These are phyloP conservation scores for Gadus macrocephalus DNA, from an alignment of 2,113 vertebrate species.

Conservation along the genomic window DNA sequence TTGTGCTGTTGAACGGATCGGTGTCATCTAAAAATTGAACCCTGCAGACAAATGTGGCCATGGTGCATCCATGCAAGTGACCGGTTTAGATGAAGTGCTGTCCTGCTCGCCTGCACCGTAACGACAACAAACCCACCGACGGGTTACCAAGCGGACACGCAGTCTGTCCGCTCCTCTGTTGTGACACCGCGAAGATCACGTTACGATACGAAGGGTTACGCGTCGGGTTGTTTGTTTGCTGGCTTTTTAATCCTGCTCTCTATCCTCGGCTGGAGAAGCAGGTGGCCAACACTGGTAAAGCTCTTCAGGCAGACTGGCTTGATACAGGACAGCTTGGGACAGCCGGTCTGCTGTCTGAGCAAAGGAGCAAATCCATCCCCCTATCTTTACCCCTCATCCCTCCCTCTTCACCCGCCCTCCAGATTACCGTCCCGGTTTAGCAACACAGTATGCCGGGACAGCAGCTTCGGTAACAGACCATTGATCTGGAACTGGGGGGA, in stretches of 20 bases:
- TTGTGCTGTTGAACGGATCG: constrained; percentile 94
- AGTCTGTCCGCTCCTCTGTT: too few relatives aligned
- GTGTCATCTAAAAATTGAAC: constrained; percentile 95
- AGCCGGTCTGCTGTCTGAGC: constrained; percentile 63
- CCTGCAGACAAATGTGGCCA: constrained; percentile 87
- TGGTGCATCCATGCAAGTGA: constrained; percentile 76
- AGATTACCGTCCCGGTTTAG: too few relatives aligned
- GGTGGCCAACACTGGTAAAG: constrained; percentile 44
- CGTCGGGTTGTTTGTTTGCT: too few relatives aligned
- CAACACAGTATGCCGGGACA: not conserved
- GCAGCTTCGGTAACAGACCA: not conserved
- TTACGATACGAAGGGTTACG: too few relatives aligned
- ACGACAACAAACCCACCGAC: constrained; percentile 25
- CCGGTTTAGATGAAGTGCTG: constrained; percentile 12
- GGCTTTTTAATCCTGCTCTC: constrained; percentile 6
- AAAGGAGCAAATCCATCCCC: constrained; percentile 54
- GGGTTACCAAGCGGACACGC: constrained; percentile 44
- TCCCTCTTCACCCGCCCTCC: not conserved
- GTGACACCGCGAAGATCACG: too few relatives aligned
- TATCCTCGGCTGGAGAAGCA: constrained; percentile 48
- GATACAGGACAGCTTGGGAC: constrained; percentile 56
- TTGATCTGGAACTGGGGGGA: not conserved
- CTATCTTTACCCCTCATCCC: not conserved
- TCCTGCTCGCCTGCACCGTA: constrained; percentile 13
- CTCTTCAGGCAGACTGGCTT: constrained; percentile 23